Conservation (phyloP, 2,888 invertebrate genomes). For the Polymixis lichenea region DNA sequence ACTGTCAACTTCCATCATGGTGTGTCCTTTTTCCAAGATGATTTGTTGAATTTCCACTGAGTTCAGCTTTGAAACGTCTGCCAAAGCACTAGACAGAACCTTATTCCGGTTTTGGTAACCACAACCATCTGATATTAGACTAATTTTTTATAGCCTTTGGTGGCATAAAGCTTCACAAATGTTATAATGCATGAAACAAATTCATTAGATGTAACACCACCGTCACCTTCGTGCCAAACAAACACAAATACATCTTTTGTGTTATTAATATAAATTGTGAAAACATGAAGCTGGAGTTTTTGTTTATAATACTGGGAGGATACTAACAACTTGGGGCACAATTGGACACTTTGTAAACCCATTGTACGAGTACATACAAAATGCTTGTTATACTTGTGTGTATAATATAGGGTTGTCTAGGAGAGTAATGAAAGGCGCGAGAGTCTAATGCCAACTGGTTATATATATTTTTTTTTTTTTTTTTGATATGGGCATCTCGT, state of each 20-base stretch:
- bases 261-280: constrained; percentile 26
- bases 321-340: constrained; percentile 44
- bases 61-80: no score
- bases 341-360: constrained; percentile 40
- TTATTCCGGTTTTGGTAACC: no score
- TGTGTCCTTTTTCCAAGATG: constrained; percentile 8
- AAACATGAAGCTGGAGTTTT: constrained; percentile 50
- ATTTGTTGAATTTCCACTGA: constrained; percentile 3
- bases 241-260: constrained; percentile 25
- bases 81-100: no score
- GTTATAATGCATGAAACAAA: constrained; percentile 26
- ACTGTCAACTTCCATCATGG: constrained; percentile 2
- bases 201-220: constrained; percentile 38
- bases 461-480: no score
- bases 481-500: no score
- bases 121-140: no score
- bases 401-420: no score
- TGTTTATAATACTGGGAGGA: constrained; percentile 47
- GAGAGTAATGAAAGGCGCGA: no score
- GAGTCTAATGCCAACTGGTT: no score
- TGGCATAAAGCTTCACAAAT: no score
- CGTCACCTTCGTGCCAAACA: constrained; percentile 26
- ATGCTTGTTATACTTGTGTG: no score
- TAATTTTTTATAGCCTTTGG: no score
- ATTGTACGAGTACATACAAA: constrained; percentile 39